Evolutionary conservation across 2,113 vertebrate genomes (phyloP).

Genomic region (Zootoca vivipara): DNA sequence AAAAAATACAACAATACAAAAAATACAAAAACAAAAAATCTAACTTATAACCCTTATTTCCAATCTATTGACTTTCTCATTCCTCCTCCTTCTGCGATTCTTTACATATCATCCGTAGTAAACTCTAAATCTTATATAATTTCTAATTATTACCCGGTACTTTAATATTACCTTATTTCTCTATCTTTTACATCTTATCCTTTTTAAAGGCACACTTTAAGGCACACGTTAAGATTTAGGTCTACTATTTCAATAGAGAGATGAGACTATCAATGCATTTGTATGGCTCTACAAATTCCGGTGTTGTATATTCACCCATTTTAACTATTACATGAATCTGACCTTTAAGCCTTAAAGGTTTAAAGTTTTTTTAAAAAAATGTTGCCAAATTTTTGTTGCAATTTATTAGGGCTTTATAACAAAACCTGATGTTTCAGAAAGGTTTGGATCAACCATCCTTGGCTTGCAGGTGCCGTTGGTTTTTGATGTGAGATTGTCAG

Average conservation of each 20-base stretch:
- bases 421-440: background rate
- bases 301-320: background rate
- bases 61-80: too few relatives aligned
- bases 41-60: too few relatives aligned
- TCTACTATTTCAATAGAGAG: background rate
- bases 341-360: background rate
- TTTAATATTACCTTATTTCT: too few relatives aligned
- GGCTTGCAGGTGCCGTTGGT: background rate
- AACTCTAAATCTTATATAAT: too few relatives aligned
- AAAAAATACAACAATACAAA: too few relatives aligned
- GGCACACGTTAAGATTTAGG: background rate
- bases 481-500: background rate
- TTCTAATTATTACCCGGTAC: too few relatives aligned
- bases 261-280: background rate
- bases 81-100: too few relatives aligned
- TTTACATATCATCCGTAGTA: too few relatives aligned
- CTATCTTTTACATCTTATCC: too few relatives aligned
- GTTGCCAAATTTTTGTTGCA: background rate
- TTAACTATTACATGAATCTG: background rate
- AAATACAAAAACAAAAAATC: too few relatives aligned
- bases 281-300: background rate
- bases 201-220: too few relatives aligned
- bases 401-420: background rate
- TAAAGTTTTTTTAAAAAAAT: background rate
- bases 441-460: background rate